Percentiles rank a stretch among this genome's conserved stretches.
Conservation (phyloP, 2,797 vertebrate species). For the Chrosomus eos region DNA sequence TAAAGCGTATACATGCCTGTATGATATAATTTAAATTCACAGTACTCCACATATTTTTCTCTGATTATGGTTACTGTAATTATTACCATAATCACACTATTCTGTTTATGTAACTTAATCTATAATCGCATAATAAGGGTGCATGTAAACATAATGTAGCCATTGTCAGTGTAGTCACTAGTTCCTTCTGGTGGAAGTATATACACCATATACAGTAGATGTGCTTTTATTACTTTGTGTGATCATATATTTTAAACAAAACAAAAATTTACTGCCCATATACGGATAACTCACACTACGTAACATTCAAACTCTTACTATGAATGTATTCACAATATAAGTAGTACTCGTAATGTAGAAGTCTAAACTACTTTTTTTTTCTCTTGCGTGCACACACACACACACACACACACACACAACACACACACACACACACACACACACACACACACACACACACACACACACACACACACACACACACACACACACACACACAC, state of each 20-base stretch:
- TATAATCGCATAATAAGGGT: background rate
- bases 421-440: background rate
- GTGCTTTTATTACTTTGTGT: background rate
- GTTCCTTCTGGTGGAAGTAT: background rate
- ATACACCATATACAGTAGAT: conserved; percentile 18
- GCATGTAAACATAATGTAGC: background rate
- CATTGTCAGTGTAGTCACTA: background rate
- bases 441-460: no score
- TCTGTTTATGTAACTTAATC: background rate
- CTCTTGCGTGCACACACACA: background rate
- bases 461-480: background rate
- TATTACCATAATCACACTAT: background rate
- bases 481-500: background rate
- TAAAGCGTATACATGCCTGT: background rate
- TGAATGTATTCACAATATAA: conserved; percentile 7
- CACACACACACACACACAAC: background rate
- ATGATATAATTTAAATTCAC: background rate
- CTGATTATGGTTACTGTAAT: background rate
- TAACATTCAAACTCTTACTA: background rate
- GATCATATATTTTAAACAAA: background rate
- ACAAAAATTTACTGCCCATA: background rate
- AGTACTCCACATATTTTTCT: background rate
- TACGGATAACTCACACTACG: background rate
- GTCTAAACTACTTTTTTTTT: background rate
- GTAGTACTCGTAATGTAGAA: background rate